A percentile compares a stretch with the other conserved stretches of the same genome.
Conservation (phyloP, 2,797 vertebrate species). For the Sebastes iracundus region DNA sequence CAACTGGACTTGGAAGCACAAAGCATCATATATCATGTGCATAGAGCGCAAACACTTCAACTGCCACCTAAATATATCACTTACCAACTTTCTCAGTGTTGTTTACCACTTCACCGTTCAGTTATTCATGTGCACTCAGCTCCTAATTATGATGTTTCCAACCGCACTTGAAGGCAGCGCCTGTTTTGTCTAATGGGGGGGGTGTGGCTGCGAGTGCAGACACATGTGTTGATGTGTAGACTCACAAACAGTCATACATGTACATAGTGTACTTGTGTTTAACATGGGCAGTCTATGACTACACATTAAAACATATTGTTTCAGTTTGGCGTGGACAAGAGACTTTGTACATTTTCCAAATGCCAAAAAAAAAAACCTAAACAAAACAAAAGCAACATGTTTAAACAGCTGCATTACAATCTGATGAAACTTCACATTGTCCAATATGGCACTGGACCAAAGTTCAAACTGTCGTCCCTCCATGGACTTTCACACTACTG, state of each 20-base stretch:
- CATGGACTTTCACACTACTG: too few species aligned
- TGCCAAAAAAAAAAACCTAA: rapidly evolving
- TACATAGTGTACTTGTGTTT: background rate
- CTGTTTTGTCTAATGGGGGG: background rate
- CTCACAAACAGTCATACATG: background rate
- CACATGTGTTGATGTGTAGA: background rate
- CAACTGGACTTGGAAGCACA: background rate
- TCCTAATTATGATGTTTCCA: slow-evolving; percentile 15
- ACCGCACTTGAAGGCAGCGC: slow-evolving; percentile 12
- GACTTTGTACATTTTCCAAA: background rate
- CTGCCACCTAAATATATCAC: background rate
- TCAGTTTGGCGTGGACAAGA: background rate
- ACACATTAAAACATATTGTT: background rate
- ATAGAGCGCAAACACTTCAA: background rate
- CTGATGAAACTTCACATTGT: background rate
- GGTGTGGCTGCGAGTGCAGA: background rate
- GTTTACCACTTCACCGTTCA: slow-evolving; percentile 2
- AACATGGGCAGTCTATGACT: background rate
- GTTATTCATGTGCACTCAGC: background rate
- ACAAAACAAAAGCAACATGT: background rate
- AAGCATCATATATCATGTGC: background rate
- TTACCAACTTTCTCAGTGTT: background rate
- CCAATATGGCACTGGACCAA: background rate
- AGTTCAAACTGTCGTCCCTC: background rate
- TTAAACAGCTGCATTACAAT: background rate